Percentiles rank a stretch among this genome's conserved stretches.
phyloP scores from a whole-genome alignment of 2,113 vertebrate species.

The Castor canadensis region DNA sequence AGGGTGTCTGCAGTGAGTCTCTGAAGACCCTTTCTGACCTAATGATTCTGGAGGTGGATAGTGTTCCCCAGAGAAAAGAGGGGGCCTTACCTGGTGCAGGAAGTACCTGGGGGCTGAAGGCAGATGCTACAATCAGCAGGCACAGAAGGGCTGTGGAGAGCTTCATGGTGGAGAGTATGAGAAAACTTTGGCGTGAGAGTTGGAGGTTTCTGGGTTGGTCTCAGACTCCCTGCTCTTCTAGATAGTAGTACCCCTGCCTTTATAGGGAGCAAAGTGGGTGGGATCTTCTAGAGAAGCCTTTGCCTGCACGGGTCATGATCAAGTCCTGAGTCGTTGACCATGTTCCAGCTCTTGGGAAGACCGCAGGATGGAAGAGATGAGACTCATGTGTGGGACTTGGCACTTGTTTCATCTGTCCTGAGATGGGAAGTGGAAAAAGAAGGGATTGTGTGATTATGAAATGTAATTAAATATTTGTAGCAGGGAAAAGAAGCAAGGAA shows the following conservation, averaged over 20 bases:
- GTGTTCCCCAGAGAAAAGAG: not conserved
- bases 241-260: not conserved
- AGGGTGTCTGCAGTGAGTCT: not conserved
- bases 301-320: not conserved
- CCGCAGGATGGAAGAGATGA: not conserved
- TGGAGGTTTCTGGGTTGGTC: not conserved
- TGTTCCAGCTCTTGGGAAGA: not conserved
- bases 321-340: not conserved
- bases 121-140: not conserved
- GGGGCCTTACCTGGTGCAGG: constrained; percentile 61
- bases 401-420: not conserved
- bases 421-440: not conserved
- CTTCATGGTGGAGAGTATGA: not conserved
- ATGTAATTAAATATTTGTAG: not conserved
- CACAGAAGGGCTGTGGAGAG: not conserved
- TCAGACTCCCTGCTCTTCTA: not conserved
- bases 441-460: not conserved
- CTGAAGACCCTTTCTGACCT: not conserved
- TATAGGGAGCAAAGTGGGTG: constrained; percentile 22
- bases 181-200: rapidly evolving
- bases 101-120: constrained; percentile 9
- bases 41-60: not conserved
- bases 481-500: not conserved
- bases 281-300: not conserved
- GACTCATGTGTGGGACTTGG: not conserved